Percentiles rank a stretch among this genome's conserved stretches.
Conservation (phyloP, 2,113 vertebrate species). For the Eublepharis macularius region DNA sequence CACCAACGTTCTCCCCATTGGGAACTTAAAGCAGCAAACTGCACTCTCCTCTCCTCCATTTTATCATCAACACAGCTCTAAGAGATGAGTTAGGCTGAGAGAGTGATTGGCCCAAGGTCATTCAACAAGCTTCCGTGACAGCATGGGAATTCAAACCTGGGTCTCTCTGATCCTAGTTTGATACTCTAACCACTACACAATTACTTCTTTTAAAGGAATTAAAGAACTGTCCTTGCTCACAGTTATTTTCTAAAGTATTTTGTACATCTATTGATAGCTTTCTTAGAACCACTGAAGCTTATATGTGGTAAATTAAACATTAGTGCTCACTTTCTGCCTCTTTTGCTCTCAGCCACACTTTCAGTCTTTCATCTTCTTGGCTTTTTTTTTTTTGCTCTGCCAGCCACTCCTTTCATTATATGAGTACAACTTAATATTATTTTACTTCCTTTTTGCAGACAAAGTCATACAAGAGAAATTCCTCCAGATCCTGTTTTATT, state of each 20-base stretch:
- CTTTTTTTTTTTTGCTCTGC: background rate
- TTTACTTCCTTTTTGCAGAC: background rate
- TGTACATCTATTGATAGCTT: background rate
- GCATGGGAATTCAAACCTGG: too few species aligned
- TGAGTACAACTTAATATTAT: background rate
- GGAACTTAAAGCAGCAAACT: too few species aligned
- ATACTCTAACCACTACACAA: too few species aligned
- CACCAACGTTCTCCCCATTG: too few species aligned
- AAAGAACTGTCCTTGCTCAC: background rate
- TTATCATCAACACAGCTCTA: too few species aligned
- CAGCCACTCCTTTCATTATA: background rate
- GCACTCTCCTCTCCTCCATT: too few species aligned
- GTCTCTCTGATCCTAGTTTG: too few species aligned
- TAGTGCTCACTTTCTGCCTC: background rate
- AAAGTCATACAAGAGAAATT: constrained; percentile 2
- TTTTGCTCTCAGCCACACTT: background rate
- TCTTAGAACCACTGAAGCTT: background rate
- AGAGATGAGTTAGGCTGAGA: too few species aligned
- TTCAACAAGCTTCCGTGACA: too few species aligned
- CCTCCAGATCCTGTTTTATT: background rate
- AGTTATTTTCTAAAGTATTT: background rate
- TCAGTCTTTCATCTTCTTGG: too few species aligned
- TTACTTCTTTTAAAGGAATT: too few species aligned
- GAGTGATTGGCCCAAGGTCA: too few species aligned
- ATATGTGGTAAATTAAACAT: background rate